These are phyloP conservation scores for Penelope pileata DNA, from an alignment of 2,113 vertebrate genomes.

Conservation along the genomic window DNA sequence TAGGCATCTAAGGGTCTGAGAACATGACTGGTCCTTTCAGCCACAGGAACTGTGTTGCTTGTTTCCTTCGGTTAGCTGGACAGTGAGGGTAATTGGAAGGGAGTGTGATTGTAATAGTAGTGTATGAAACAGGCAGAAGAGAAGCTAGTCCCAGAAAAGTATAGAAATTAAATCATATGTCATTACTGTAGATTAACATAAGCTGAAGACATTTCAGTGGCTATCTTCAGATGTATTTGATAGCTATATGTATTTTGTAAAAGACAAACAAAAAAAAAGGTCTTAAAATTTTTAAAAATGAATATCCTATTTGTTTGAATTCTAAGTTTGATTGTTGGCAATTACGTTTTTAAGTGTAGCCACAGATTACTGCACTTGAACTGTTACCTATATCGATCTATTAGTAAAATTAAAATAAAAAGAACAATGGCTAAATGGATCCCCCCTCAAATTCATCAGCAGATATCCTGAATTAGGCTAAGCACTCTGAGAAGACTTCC, in stretches of 20 bases:
- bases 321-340: neutral
- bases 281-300: neutral
- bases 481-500: too few species aligned
- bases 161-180: neutral
- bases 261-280: too few species aligned
- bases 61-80: neutral
- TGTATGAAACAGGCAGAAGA: neutral
- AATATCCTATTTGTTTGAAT: neutral
- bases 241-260: neutral
- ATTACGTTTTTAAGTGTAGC: neutral
- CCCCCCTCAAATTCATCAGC: too few species aligned
- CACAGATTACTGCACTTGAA: neutral
- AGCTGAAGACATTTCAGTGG: neutral
- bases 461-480: too few species aligned
- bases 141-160: neutral
- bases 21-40: too few species aligned
- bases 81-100: neutral
- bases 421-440: too few species aligned
- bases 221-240: neutral
- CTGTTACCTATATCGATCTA: neutral
- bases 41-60: neutral
- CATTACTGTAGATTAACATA: neutral
- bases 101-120: neutral
- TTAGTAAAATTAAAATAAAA: neutral
- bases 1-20: too few species aligned